Percentiles rank a stretch among this genome's conserved stretches.
These are phyloP conservation scores for Busseola fusca DNA, from an alignment of 2,888 invertebrate genomes.

Conservation along the genomic window DNA sequence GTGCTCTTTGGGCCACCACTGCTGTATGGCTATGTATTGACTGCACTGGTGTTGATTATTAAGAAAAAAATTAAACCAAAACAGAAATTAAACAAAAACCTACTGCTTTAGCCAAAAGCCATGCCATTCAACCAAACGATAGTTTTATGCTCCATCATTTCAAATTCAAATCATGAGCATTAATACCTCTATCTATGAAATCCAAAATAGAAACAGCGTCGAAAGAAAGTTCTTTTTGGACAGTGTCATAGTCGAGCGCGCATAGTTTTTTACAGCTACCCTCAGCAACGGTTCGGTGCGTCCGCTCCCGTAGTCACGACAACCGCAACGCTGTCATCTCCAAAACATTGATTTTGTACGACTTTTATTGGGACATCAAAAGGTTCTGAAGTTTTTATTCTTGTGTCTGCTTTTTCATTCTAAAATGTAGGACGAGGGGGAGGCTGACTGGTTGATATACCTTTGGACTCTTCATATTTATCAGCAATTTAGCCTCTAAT, in stretches of 20 bases:
- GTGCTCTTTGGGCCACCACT: neutral
- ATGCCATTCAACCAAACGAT: neutral
- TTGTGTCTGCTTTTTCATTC: slow-evolving; percentile 20
- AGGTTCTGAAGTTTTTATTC: slow-evolving; percentile 49
- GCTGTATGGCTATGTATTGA: neutral
- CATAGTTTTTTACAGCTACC: slow-evolving; percentile 82
- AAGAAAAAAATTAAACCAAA: no score
- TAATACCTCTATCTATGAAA: slow-evolving; percentile 34
- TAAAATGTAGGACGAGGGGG: slow-evolving; percentile 1
- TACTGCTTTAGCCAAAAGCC: neutral
- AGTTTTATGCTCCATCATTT: neutral
- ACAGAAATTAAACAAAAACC: no score
- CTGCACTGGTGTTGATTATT: neutral
- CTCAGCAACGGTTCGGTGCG: slow-evolving; percentile 77
- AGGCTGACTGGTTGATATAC: neutral
- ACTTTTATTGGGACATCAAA: slow-evolving; percentile 60
- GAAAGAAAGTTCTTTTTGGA: slow-evolving; percentile 57
- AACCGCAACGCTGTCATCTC: slow-evolving; percentile 67
- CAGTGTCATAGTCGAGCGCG: slow-evolving; percentile 76
- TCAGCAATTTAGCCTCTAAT: neutral
- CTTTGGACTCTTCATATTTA: neutral
- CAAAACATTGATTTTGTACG: slow-evolving; percentile 60
- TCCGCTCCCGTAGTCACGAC: slow-evolving; percentile 78
- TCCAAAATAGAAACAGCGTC: slow-evolving; percentile 50
- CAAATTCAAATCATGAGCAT: slow-evolving; percentile 17